Percentiles rank a stretch among this genome's conserved stretches.
These are phyloP conservation scores for Phoenoteleia sp. DNA, from an alignment of 2,888 invertebrate species.

Conservation along the genomic window DNA sequence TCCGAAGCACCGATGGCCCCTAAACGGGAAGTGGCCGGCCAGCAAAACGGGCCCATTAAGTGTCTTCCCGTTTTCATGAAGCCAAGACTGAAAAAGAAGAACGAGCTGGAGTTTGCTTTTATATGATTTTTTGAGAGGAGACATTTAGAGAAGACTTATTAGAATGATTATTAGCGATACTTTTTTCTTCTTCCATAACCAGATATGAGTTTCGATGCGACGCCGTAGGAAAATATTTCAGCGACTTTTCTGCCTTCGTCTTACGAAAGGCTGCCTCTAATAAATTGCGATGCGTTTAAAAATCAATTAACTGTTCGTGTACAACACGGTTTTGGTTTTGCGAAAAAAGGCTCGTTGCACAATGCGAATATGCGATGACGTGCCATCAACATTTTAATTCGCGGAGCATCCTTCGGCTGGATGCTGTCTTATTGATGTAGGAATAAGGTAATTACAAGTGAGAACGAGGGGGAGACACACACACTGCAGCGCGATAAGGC, in stretches of 20 bases:
- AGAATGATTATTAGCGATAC: too few species aligned
- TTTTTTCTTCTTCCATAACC: too few species aligned
- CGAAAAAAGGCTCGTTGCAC: slow-evolving; percentile 34
- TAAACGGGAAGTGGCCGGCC: slow-evolving; percentile 60
- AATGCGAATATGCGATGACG: slow-evolving; percentile 37
- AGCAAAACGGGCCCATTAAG: slow-evolving; percentile 68
- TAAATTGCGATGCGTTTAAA: neutral
- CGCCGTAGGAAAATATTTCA: too few species aligned
- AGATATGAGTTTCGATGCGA: too few species aligned
- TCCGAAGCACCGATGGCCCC: slow-evolving; percentile 48
- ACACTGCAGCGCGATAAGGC: slow-evolving; percentile 67
- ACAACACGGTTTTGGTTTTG: neutral
- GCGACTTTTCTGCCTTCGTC: too few species aligned
- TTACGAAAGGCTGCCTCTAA: neutral
- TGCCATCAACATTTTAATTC: slow-evolving; percentile 64
- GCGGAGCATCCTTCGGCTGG: slow-evolving; percentile 35
- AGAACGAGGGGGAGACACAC: slow-evolving; percentile 76
- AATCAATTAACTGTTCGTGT: slow-evolving; percentile 25
- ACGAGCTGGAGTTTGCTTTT: neutral
- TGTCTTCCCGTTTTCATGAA: slow-evolving; percentile 54
- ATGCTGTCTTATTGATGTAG: slow-evolving; percentile 80
- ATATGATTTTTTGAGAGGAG: too few species aligned
- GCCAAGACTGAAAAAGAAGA: slow-evolving; percentile 30
- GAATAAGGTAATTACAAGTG: slow-evolving; percentile 80
- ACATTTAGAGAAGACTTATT: too few species aligned